Evolutionary conservation across 2,888 invertebrate genomes (phyloP).

Genomic region (Cerceris rybyensis): DNA sequence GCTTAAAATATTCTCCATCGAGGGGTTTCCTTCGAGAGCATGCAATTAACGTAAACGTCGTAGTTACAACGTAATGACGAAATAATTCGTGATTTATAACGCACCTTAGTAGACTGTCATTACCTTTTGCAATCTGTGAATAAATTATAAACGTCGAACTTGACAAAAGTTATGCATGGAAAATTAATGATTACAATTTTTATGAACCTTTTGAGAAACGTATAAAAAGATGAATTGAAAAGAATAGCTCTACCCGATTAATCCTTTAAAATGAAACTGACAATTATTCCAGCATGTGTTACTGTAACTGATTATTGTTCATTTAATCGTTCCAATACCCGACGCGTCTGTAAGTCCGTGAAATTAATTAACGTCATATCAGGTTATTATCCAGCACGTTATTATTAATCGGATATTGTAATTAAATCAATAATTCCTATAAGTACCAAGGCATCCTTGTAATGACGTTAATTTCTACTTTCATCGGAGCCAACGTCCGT

Average conservation of each 20-base stretch:
- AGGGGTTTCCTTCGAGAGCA: conserved; percentile 16
- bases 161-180: no score
- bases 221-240: no score
- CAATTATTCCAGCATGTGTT: background rate
- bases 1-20: conserved; percentile 50
- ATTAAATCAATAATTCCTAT: conserved; percentile 27
- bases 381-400: background rate
- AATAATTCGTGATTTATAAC: conserved; percentile 16
- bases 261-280: no score
- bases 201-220: no score
- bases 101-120: background rate
- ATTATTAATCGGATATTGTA: background rate
- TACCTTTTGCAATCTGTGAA: no score
- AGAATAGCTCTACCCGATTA: no score
- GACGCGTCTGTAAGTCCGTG: background rate
- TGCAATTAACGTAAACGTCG: background rate
- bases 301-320: background rate
- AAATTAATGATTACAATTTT: no score
- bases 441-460: background rate
- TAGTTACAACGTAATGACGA: conserved; percentile 23
- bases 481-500: background rate
- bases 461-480: background rate
- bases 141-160: no score
- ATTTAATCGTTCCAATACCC: background rate
- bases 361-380: conserved; percentile 16